Conservation (phyloP, 2,113 vertebrate species). For the Aix galericulata region DNA sequence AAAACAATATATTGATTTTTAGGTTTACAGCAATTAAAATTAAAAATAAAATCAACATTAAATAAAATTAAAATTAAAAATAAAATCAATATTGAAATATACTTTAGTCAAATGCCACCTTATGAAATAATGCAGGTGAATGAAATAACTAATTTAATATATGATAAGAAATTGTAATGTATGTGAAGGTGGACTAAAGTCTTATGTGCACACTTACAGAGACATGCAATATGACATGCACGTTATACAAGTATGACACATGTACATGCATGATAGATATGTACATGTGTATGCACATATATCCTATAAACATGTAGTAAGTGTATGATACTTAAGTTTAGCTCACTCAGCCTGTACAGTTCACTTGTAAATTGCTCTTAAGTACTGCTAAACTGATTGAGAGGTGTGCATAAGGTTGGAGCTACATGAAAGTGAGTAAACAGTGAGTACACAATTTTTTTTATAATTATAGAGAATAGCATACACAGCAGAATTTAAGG, state of each 20-base stretch:
- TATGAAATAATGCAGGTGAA: not conserved
- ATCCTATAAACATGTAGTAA: not conserved
- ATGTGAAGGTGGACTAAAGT: not conserved
- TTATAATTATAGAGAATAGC: not conserved
- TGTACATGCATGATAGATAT: not conserved
- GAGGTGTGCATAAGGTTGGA: not conserved
- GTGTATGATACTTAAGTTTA: not conserved
- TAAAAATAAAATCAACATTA: too few species aligned
- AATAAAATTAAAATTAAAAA: too few species aligned
- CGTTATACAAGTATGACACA: not conserved
- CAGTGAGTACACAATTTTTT: not conserved
- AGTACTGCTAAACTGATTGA: not conserved
- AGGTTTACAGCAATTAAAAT: not conserved
- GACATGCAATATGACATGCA: not conserved
- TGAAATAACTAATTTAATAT: not conserved
- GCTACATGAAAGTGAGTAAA: not conserved
- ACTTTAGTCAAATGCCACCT: not conserved
- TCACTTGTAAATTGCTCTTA: not conserved
- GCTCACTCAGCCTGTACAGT: not conserved
- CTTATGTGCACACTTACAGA: not conserved
- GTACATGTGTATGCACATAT: not conserved
- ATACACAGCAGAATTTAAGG: not conserved
- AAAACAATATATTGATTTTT: not conserved
- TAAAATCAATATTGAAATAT: not conserved
- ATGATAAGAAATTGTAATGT: not conserved